Evolutionary conservation across 2,113 vertebrate genomes (phyloP).

Genomic region (Ciconia boyciana): DNA sequence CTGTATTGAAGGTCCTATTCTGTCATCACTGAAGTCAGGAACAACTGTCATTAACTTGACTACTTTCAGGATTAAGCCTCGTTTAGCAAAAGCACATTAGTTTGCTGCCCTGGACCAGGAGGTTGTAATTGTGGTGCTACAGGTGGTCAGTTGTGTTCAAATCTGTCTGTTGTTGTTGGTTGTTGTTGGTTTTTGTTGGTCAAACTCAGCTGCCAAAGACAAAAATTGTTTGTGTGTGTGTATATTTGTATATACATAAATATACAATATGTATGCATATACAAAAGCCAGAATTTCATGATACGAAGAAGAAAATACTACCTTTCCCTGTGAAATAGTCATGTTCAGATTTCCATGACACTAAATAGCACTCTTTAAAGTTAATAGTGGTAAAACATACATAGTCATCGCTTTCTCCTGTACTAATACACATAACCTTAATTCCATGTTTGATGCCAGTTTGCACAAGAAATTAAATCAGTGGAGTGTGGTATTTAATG

Average conservation of each 20-base stretch:
- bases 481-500: slow-evolving; percentile 19
- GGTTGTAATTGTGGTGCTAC: slow-evolving; percentile 17
- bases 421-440: not conserved
- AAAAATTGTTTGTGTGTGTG: slow-evolving; percentile 38
- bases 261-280: slow-evolving; percentile 20
- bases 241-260: slow-evolving; percentile 23
- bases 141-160: not conserved
- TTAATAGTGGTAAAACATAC: slow-evolving; percentile 2
- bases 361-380: not conserved
- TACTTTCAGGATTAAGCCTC: not conserved
- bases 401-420: slow-evolving; percentile 30
- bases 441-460: slow-evolving; percentile 38
- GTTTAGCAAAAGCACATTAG: not conserved
- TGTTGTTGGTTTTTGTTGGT: not conserved
- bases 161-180: not conserved
- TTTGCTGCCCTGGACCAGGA: not conserved
- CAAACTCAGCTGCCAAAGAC: slow-evolving; percentile 68
- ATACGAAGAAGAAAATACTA: slow-evolving; percentile 5
- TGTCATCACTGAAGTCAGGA: not conserved
- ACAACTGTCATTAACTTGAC: not conserved
- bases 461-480: slow-evolving; percentile 51
- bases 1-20: not conserved
- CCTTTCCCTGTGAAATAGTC: slow-evolving; percentile 29
- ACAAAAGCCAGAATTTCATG: slow-evolving; percentile 16
- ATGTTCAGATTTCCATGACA: slow-evolving; percentile 30